Base-by-base conservation (phyloP, 2,797 vertebrate genomes). In the Limosa lapponica region DNA sequence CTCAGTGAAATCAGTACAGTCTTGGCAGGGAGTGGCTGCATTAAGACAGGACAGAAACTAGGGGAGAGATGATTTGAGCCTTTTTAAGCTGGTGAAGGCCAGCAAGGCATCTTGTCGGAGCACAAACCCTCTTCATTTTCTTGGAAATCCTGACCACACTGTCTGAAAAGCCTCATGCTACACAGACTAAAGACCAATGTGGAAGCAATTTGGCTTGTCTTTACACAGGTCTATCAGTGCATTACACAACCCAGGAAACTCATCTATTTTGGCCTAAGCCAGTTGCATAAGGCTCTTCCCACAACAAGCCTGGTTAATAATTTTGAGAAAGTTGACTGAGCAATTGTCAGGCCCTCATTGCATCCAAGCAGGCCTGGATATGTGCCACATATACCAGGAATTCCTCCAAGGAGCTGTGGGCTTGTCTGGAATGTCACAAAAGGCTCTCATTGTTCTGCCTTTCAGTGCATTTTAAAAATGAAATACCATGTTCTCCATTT, bases 341-440 rank as follows among this genome's bases (percentile, higher is more conserved):
- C 72, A 57, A 34, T 49, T 90, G 43, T 90, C 22, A 74, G 32
- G 14, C n/a, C 24, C 82, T 94, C 79, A 44, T 64, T 2, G 16
- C 41, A 83, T 74, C 79, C 58, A 83, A 28, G 28, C 80, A 55
- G 82, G 30, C 36, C 67, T 92, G 87, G 82, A 5, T 81, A 1
- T 30, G 32, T 3, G 27, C 84, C 62, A 46, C 0, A 0, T 10
- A 41, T 75, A 81, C 49, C 91, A 78, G 72, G 69, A 77, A 49
- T 51, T 75, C 61, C 82, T 90, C 85, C 51, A 48, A 84, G 73
- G 54, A 81, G 82, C 75, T 71, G 75, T 78, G 79, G 90, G 41
- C 65, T 89, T 65, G 37, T 83, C 72, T 90, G 91, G 91, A 96
- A 88, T 93, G 87, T 74, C 77, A 78, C 79, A 81, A 73, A 24